Evolutionary conservation across 2,888 invertebrate species (phyloP), one percentile per base, ranked within the genome.

Genomic region (Drosophila rubida): DNA sequence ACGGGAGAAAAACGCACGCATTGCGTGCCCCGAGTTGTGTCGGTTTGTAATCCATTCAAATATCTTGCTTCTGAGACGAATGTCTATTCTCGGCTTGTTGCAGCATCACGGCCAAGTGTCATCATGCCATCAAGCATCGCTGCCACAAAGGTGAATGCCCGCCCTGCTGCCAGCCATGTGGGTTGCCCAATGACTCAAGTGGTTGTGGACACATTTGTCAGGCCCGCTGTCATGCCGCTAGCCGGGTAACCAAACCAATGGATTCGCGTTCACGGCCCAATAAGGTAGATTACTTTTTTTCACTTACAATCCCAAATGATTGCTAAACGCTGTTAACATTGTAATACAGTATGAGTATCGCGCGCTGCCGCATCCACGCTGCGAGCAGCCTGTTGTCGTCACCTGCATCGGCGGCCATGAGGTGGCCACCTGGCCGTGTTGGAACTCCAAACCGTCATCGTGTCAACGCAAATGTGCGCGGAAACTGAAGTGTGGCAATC

Each of bases 81-180:
- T 27, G 8, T 32, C n/a, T 4, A 5, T n/a, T 32, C 32, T 19
- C 19, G 19, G 3, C 2, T 19, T 32, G 2, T 32, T 11, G 32
- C 32, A 91, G 95, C 81, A 93, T 95, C 46, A 95, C 96, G 32
- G 95, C 97, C 3, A 95, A 96, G 89, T 98, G 98, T 92, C 96
- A 97, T 80, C 98, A 98, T 90, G 94, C 95, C 63, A 95, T 95
- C 75, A 93, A 93, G 13, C 97, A 97, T 90, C 93, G 93, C 49
- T 98, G 97, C 87, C 97, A 98, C 90, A 95, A 96, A 82, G 96
- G 96, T 0, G 94, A 95, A 30, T 98, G 97, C 89, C 96, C 97
- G 0, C 94, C 96, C 0, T 98, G 98, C 89, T 93, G 93, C 67
- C 95, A 96, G 82, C 92, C 94, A 37, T 98, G 98, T 90, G 93